Conservation (phyloP, 2,797 vertebrate species). For the Anolis apletophallus region DNA sequence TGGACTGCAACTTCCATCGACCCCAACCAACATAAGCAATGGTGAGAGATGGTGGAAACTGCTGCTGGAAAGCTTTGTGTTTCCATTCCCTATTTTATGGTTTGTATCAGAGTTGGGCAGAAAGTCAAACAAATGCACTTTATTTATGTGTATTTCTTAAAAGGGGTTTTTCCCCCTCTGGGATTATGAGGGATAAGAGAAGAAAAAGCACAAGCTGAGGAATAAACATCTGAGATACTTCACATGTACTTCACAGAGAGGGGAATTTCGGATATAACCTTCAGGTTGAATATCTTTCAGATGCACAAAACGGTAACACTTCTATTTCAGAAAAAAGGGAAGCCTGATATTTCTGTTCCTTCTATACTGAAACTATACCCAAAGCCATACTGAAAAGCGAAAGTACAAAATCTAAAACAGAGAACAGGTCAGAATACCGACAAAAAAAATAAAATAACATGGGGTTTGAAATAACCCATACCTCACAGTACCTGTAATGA, state of each 20-base stretch:
- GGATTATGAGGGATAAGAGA: background rate
- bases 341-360: background rate
- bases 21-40: no score
- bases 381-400: conserved; percentile 7
- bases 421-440: background rate
- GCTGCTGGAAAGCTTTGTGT: no score
- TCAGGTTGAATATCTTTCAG: background rate
- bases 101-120: background rate
- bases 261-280: background rate
- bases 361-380: background rate
- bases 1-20: background rate
- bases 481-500: conserved; percentile 86
- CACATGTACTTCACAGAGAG: conserved; percentile 3
- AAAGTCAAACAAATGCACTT: background rate
- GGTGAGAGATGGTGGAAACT: no score
- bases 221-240: background rate
- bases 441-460: background rate
- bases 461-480: background rate
- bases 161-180: background rate
- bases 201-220: background rate
- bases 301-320: background rate
- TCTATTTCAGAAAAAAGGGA: conserved; percentile 3
- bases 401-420: background rate
- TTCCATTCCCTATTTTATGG: background rate
- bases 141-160: background rate